A percentile compares a stretch with the other conserved stretches of the same genome.
Evolutionary conservation across 2,888 invertebrate species (phyloP).

Genomic region (Bombyx huttoni): DNA sequence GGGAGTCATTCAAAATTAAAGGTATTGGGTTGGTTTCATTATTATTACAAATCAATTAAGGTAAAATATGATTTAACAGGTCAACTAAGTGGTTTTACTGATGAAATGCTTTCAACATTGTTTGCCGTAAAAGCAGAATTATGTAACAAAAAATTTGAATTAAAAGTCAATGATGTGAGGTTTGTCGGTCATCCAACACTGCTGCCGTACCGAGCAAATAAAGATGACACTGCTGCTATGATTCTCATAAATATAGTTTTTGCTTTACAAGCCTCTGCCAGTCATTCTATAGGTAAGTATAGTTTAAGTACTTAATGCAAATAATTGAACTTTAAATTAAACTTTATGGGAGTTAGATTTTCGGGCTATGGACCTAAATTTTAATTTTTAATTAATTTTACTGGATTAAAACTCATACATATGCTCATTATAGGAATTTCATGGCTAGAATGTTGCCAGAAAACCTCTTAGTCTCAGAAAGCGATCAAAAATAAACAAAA

Average conservation of each 20-base stretch:
- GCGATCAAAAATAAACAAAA: too few species aligned
- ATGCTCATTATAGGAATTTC: too few species aligned
- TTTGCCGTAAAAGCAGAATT: conserved; percentile 93
- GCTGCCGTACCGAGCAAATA: conserved; percentile 77
- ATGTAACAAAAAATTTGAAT: conserved; percentile 92
- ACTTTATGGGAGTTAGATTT: too few species aligned
- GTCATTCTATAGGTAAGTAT: conserved; percentile 83
- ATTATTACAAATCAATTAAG: background rate
- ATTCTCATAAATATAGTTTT: conserved; percentile 91
- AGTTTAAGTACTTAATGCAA: too few species aligned
- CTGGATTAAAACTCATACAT: too few species aligned
- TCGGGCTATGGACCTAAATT: too few species aligned
- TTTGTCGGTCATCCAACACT: conserved; percentile 95
- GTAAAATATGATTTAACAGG: conserved; percentile 32
- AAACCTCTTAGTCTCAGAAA: too few species aligned
- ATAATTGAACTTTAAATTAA: too few species aligned
- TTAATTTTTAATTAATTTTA: too few species aligned
- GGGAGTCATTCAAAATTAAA: too few species aligned
- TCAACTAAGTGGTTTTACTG: conserved; percentile 81
- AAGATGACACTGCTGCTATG: conserved; percentile 78
- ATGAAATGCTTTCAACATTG: conserved; percentile 88
- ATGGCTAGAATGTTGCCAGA: too few species aligned
- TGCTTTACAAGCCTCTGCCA: conserved; percentile 90
- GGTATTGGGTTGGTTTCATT: too few species aligned
- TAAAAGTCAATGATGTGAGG: conserved; percentile 95